Percentiles rank a stretch among this genome's conserved stretches.
Conservation (phyloP, 2,113 vertebrate species). For the Strix uralensis region DNA sequence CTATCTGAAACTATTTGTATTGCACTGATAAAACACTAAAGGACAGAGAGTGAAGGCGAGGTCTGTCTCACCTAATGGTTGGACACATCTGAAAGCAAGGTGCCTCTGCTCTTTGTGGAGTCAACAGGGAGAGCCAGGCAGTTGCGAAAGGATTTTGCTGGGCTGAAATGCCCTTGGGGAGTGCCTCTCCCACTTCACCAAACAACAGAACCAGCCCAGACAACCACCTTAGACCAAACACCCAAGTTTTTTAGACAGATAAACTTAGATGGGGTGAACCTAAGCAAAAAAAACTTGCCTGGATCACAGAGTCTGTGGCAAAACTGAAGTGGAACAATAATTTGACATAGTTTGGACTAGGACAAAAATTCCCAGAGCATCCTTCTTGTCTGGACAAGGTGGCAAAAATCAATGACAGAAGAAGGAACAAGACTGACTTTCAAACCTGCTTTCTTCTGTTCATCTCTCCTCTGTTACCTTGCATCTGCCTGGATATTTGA, state of each 20-base stretch:
- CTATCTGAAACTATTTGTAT: conserved; percentile 27
- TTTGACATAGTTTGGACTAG: neutral
- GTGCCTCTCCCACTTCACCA: neutral
- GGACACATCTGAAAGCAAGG: neutral
- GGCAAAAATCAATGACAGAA: neutral
- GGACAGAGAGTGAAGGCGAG: neutral
- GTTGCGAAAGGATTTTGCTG: neutral
- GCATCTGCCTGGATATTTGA: neutral
- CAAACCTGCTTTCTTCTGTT: neutral
- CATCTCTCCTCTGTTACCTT: neutral
- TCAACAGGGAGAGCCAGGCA: neutral
- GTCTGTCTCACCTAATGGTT: neutral
- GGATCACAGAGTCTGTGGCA: neutral
- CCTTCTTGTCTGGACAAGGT: neutral
- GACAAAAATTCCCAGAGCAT: neutral
- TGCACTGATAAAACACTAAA: conserved; percentile 4
- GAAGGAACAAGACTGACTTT: neutral
- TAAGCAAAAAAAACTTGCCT: neutral
- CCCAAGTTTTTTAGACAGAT: neutral
- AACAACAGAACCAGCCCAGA: neutral
- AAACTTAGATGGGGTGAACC: neutral
- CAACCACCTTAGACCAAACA: neutral
- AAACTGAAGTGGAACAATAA: neutral
- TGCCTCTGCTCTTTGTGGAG: neutral
- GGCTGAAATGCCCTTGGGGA: neutral